phyloP scores from a whole-genome alignment of 2,797 vertebrate genomes.

The Coccyzus lansbergi region DNA sequence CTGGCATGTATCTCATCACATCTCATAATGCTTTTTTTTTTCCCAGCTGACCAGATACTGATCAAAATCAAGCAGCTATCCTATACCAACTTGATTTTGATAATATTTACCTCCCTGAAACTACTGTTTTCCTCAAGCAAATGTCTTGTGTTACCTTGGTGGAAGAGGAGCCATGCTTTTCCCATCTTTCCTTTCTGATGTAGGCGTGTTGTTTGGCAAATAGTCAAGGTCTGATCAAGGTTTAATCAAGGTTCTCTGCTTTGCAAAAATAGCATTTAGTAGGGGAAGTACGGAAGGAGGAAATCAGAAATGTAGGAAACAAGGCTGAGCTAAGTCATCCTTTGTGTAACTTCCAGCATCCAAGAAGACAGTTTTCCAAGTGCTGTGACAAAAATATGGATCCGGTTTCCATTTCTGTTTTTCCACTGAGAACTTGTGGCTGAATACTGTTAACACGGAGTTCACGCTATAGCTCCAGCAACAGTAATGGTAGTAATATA shows the following conservation, averaged over 20 bases:
- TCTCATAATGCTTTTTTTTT: not conserved
- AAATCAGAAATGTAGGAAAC: not conserved
- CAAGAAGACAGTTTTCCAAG: not conserved
- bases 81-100: not conserved
- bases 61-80: not conserved
- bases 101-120: not conserved
- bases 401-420: not conserved
- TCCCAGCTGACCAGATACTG: not conserved
- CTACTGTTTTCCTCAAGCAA: not conserved
- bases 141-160: not conserved
- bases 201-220: not conserved
- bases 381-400: not conserved
- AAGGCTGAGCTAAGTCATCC: not conserved
- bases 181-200: not conserved
- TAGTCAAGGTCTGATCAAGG: not conserved
- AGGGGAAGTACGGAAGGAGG: not conserved
- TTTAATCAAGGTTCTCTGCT: not conserved
- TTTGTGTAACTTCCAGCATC: not conserved
- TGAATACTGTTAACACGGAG: not conserved
- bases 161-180: not conserved
- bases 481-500: not conserved
- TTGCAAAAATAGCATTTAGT: not conserved
- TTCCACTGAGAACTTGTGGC: not conserved
- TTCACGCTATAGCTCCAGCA: not conserved
- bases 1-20: too few species aligned